Evolutionary conservation across 2,113 vertebrate species (phyloP).

Genomic region (Gorsachius goisagi): DNA sequence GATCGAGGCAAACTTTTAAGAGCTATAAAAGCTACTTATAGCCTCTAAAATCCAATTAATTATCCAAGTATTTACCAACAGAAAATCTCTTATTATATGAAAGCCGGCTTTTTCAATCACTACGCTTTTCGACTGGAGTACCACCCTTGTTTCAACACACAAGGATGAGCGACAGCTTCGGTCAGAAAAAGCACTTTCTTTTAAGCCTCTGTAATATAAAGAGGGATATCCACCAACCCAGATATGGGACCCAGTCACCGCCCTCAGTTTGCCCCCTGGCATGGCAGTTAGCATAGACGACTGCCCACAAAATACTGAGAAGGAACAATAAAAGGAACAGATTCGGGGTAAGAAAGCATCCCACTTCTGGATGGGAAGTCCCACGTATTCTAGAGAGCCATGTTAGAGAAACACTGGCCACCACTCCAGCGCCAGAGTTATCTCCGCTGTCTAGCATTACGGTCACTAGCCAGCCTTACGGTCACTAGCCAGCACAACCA

Average conservation of each 20-base stretch:
- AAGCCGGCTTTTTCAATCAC: neutral
- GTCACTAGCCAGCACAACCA: neutral
- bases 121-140: neutral
- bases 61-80: neutral
- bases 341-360: neutral
- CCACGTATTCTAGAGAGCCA: rapidly evolving
- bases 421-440: neutral
- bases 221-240: neutral
- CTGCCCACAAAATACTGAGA: rapidly evolving
- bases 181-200: neutral
- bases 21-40: neutral
- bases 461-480: neutral
- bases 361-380: rapidly evolving
- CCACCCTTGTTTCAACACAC: neutral
- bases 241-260: neutral
- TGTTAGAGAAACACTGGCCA: neutral
- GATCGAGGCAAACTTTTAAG: neutral
- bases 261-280: neutral
- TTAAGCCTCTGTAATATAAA: neutral
- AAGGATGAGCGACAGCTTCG: neutral
- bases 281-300: rapidly evolving
- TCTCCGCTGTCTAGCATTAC: neutral
- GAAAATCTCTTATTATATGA: neutral
- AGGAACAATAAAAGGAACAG: neutral
- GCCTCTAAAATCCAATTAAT: neutral